Base-by-base conservation (phyloP, 2,797 vertebrate genomes). In the Spea hammondii region DNA sequence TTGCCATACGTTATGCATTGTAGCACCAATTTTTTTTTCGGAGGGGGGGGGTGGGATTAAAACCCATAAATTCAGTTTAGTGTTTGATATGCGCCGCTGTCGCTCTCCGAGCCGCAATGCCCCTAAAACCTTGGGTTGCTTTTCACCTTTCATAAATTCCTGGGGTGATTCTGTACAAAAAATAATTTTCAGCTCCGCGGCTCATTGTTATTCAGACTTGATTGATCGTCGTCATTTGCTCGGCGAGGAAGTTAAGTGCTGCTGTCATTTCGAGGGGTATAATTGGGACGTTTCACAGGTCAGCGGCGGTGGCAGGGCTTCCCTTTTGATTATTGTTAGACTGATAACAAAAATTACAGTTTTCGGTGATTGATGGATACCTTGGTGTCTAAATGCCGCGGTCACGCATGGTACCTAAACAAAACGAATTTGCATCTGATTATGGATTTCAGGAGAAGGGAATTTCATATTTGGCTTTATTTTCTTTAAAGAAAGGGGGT, bases 21-120 rank as follows among this genome's bases (percentile, higher is more conserved):
- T 95, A 95, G 95, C 93, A 86, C 94, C 89, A 91, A 86, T 90
- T 91, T 94, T 94, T 94, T 81, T 92, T 89, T 89, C 93, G 90
- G 32, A 2, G 32, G 89, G 93, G 90, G 32, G 32, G 32, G 32
- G 89, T 93, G 90, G 97, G 96, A 98, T 98, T 96, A 97, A 97
- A 98, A 97, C 92, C 91, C 95, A 97, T 98, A 98, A 97, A 97
- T 97, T 96, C 88, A 94, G 92, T 95, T 96, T 94, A 93, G 93
- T 90, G 87, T 92, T 93, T 88, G 93, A 94, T 94, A 90, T 92
- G 88, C 88, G 9, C 82, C 86, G 89, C 90, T 88, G 91, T 87
- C 86, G 89, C 87, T 78, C 87, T 78, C 85, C 87, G 87, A 86
- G 77, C 90, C 84, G 85, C 89, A 85, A 91, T 86, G 87, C 89